These are phyloP conservation scores for Acanthaster planci DNA, from an alignment of 35 echinoderm and acorn worm genomes.

Conservation along the genomic window DNA sequence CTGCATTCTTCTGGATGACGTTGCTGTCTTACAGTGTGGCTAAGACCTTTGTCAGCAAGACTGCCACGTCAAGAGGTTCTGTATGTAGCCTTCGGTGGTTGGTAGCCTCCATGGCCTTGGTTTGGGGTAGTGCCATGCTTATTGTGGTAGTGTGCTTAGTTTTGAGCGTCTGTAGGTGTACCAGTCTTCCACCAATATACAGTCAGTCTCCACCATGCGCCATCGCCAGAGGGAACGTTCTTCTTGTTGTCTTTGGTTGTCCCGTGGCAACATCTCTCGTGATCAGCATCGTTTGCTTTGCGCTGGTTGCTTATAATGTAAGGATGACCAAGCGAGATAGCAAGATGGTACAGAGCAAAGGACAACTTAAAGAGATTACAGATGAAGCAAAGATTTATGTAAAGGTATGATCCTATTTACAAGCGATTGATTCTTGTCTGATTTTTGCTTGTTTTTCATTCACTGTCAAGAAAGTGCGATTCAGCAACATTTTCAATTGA, in stretches of 20 bases:
- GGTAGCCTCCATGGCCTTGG: constrained; percentile 28
- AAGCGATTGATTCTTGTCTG: too few species aligned
- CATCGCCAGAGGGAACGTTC: constrained; percentile 50
- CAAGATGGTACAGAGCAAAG: constrained; percentile 25
- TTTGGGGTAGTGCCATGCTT: constrained; percentile 57
- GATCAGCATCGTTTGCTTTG: neutral
- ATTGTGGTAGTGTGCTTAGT: constrained; percentile 38
- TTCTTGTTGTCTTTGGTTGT: neutral
- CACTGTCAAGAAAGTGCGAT: too few species aligned
- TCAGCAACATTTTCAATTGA: too few species aligned
- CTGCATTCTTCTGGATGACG: constrained; percentile 77
- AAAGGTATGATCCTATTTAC: neutral
- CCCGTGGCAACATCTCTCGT: neutral
- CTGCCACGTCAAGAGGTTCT: neutral
- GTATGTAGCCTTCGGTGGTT: constrained; percentile 18
- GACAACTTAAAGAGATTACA: neutral
- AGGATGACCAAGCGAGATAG: neutral
- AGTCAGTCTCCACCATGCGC: constrained; percentile 43
- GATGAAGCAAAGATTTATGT: constrained; percentile 10
- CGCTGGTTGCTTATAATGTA: neutral
- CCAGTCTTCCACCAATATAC: constrained; percentile 45
- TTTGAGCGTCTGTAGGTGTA: constrained; percentile 51
- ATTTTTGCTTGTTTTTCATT: too few species aligned
- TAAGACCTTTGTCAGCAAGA: constrained; percentile 54
- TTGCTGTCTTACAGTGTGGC: constrained; percentile 65